phyloP scores from a whole-genome alignment of 2,888 invertebrate genomes.

The Apodemia zela region DNA sequence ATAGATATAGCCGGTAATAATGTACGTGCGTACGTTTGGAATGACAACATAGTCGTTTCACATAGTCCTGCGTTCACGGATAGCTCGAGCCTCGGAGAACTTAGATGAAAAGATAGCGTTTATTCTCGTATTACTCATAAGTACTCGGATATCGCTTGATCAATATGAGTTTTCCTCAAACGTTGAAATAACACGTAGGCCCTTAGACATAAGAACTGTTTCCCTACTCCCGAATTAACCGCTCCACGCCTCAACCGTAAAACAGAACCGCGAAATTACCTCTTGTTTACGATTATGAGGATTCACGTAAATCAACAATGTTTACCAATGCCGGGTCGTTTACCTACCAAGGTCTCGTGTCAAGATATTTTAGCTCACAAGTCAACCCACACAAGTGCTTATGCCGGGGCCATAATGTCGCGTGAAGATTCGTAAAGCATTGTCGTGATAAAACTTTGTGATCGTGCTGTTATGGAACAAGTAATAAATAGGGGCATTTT shows the following conservation, averaged over 20 bases:
- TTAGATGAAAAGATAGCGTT: slow-evolving; percentile 59
- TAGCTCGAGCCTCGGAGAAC: slow-evolving; percentile 56
- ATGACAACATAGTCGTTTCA: slow-evolving; percentile 55
- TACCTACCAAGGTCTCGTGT: slow-evolving; percentile 64
- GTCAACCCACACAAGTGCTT: slow-evolving; percentile 55
- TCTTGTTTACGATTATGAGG: slow-evolving; percentile 22
- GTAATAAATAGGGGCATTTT: too few relatives aligned
- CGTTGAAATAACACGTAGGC: slow-evolving; percentile 3
- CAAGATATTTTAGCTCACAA: slow-evolving; percentile 56
- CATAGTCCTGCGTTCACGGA: slow-evolving; percentile 48
- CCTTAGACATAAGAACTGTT: not conserved
- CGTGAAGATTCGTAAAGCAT: not conserved
- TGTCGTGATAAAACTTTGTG: not conserved
- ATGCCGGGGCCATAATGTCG: not conserved
- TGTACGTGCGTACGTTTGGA: slow-evolving; percentile 40
- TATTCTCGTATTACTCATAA: slow-evolving; percentile 14
- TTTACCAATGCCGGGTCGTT: slow-evolving; percentile 59
- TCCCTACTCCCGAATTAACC: not conserved
- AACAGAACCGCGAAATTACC: slow-evolving; percentile 20
- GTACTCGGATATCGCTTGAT: slow-evolving; percentile 16
- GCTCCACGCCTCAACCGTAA: slow-evolving; percentile 17
- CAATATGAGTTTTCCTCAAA: slow-evolving; percentile 15
- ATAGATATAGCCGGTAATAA: slow-evolving; percentile 44
- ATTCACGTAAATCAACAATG: slow-evolving; percentile 35
- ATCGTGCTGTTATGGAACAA: not conserved